phyloP scores from a whole-genome alignment of 1,140 invertebrate species.

The Chlorops oryzae region DNA sequence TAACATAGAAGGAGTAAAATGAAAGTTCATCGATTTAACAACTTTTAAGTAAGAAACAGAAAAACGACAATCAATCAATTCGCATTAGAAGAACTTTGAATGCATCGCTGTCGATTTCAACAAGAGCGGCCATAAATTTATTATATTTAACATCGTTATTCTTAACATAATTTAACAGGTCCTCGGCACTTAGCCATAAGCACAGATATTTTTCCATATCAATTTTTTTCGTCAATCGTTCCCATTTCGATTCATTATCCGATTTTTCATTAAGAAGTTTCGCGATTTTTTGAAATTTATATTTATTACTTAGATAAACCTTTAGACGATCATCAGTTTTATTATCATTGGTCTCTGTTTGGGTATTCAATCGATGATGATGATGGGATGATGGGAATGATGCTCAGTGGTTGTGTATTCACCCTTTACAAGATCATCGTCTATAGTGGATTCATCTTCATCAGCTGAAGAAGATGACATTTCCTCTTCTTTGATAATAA shows the following conservation, averaged over 20 bases:
- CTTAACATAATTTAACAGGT: conserved; percentile 29
- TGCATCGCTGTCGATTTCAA: conserved; percentile 13
- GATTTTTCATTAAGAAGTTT: not conserved
- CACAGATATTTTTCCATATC: conserved; percentile 22
- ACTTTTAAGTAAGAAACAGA: no score
- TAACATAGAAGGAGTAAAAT: no score
- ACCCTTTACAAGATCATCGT: not conserved
- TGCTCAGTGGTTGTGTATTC: not conserved
- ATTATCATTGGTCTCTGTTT: no score
- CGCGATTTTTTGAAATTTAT: no score
- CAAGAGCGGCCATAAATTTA: conserved; percentile 19
- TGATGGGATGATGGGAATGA: no score
- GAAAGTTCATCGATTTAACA: no score
- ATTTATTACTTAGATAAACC: no score
- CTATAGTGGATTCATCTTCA: conserved; percentile 22
- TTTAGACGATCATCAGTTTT: no score
- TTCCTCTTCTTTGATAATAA: conserved; percentile 15
- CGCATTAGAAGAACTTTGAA: no score
- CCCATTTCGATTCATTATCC: conserved; percentile 11
- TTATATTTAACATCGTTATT: conserved; percentile 21
- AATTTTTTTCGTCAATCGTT: conserved; percentile 29
- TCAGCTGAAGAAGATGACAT: conserved; percentile 21
- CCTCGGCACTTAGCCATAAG: conserved; percentile 28
- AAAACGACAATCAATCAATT: no score
- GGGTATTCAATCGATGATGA: no score